Evolutionary conservation across 2,797 vertebrate genomes (phyloP), one percentile per base, ranked within the genome.

Genomic region (Trachurus trachurus): DNA sequence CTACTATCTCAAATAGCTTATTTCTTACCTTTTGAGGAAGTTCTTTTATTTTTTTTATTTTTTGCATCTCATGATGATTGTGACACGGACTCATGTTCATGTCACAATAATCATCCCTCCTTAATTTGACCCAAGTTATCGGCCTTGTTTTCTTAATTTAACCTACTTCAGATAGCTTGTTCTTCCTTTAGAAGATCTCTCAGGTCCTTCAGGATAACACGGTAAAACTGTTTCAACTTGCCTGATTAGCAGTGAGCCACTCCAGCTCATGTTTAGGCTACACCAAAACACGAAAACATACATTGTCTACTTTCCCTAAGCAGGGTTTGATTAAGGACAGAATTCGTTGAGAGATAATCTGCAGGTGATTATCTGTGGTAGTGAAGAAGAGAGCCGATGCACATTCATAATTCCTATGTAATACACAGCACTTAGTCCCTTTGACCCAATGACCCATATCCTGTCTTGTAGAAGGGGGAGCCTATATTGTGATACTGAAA

Each of bases 381-480:
- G 81, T 31, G 65, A 76, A 49, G 72, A 78, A 59, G 64, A 82
- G 64, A 69, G 57, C 34, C 39, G 47, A 75, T 50, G 31, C 65
- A 87, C 75, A 83, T 84, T 85, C 84, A 93, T 92, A 91, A 94
- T 92, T 91, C 90, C 93, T 53, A 79, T 89, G 89, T 91, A 91
- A 90, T 90, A 90, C 91, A 78, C 80, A 72, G 79, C 76, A 84
- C 86, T 90, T 85, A 87, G 89, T 88, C 87, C 82, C 75, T 83
- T 74, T 93, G 93, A 93, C 93, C 94, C 89, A 90, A 76, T 94
- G 92, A 90, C 94, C 92, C 72, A 94, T 84, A 94, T 94, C 89
- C 90, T 71, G 88, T 84, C 92, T 92, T 89, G 82, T 89, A 83
- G 83, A 85, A 78, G 68, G 66, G 73, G 87, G 80, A 79, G 88